Conservation (phyloP, 2,113 vertebrate species). For the Diadophis punctatus region DNA sequence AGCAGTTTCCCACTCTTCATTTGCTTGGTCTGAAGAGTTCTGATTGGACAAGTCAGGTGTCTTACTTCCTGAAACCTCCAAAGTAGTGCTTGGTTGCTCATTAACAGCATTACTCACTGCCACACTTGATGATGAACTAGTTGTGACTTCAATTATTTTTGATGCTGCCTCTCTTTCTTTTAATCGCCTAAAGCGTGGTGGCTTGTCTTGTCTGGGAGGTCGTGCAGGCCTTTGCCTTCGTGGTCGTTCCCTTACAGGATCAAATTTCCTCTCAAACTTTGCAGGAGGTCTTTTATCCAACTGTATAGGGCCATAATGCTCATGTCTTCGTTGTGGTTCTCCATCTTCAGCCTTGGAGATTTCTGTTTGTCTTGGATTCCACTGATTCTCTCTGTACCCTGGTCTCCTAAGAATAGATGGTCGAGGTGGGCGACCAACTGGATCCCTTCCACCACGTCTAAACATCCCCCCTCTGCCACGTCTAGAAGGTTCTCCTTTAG, state of each 20-base stretch:
- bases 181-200: slow-evolving; percentile 89
- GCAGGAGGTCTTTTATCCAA: slow-evolving; percentile 77
- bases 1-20: slow-evolving; percentile 98
- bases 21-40: slow-evolving; percentile 98
- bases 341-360: slow-evolving; percentile 71
- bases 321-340: slow-evolving; percentile 70
- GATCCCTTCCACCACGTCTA: slow-evolving; percentile 83
- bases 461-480: slow-evolving; percentile 89
- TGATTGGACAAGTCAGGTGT: slow-evolving; percentile 97
- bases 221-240: slow-evolving; percentile 89
- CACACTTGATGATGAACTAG: slow-evolving; percentile 47
- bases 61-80: slow-evolving; percentile 82
- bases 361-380: slow-evolving; percentile 88
- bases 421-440: slow-evolving; percentile 76
- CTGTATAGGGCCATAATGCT: slow-evolving; percentile 65
- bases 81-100: slow-evolving; percentile 59
- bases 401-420: slow-evolving; percentile 81
- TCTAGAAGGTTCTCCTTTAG: slow-evolving; percentile 90
- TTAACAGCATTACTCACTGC: slow-evolving; percentile 56
- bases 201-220: slow-evolving; percentile 96
- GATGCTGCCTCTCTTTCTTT: slow-evolving; percentile 87
- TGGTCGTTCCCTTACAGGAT: slow-evolving; percentile 84
- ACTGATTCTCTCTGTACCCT: slow-evolving; percentile 82
- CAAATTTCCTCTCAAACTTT: slow-evolving; percentile 87
- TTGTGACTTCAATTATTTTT: slow-evolving; percentile 66